Conservation (phyloP, 2,888 invertebrate species). For the Spodoptera exigua region DNA sequence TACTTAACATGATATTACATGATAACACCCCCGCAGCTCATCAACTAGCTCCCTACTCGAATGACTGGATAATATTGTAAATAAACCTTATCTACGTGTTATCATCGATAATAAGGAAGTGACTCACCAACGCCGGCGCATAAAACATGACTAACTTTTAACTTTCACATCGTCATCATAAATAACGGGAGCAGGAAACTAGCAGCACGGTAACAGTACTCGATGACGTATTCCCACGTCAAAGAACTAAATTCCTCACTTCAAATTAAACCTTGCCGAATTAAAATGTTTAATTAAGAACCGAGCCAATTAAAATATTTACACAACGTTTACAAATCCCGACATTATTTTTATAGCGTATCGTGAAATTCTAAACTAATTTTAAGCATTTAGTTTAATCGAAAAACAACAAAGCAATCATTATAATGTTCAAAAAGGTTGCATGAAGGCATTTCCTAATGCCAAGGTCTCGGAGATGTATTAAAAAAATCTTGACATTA, state of each 20-base stretch:
- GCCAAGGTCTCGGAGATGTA: constrained; percentile 46
- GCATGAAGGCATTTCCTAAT: constrained; percentile 50
- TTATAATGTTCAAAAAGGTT: constrained; percentile 43
- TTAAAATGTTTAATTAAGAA: constrained; percentile 7
- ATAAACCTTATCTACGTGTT: constrained; percentile 45
- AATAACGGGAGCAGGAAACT: constrained; percentile 36
- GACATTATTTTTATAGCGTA: constrained; percentile 9
- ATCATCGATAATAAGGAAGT: constrained; percentile 46
- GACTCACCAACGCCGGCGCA: constrained; percentile 53
- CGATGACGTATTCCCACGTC: constrained; percentile 28
- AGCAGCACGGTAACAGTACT: constrained; percentile 40
- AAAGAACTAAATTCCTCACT: background rate
- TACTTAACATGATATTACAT: constrained; percentile 19
- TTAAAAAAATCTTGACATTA: constrained; percentile 42
- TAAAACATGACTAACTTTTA: constrained; percentile 49
- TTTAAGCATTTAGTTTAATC: constrained; percentile 9
- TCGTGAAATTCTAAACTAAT: constrained; percentile 8
- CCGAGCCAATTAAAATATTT: constrained; percentile 13
- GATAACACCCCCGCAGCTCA: constrained; percentile 30
- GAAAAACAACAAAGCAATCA: constrained; percentile 21
- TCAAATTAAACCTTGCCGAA: background rate
- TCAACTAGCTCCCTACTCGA: constrained; percentile 13
- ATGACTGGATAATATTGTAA: constrained; percentile 46
- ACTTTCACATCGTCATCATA: constrained; percentile 20
- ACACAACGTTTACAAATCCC: constrained; percentile 2